Percentiles rank a stretch among this genome's conserved stretches.
Evolutionary conservation across 2,888 invertebrate species (phyloP).

Genomic region (Drosophila pegasa): DNA sequence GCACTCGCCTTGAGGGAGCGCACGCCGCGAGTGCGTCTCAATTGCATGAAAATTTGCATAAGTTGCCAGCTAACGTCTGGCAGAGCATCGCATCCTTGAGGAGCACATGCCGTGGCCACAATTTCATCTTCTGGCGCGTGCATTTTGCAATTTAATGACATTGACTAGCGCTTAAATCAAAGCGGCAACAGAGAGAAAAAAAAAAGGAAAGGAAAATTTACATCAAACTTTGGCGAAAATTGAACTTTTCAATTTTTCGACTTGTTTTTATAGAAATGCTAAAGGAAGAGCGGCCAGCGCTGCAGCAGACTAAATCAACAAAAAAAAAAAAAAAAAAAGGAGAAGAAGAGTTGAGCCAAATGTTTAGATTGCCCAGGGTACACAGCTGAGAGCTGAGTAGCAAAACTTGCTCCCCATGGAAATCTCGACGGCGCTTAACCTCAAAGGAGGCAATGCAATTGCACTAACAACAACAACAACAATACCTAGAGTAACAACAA

Average conservation of each 20-base stretch:
- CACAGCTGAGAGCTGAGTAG: conserved; percentile 10
- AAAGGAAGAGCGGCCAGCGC: not conserved
- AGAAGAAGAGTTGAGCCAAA: conserved; percentile 43
- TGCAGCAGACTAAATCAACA: conserved; percentile 41
- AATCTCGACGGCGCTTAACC: conserved; percentile 71
- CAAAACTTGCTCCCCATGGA: conserved; percentile 46
- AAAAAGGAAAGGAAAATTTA: not conserved
- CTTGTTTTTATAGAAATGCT: not conserved
- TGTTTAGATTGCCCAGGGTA: conserved; percentile 35
- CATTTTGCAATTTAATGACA: conserved; percentile 51
- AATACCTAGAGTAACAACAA: conserved; percentile 21
- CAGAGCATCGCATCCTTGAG: conserved; percentile 23
- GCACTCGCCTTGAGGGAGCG: conserved; percentile 11
- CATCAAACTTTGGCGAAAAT: conserved; percentile 10
- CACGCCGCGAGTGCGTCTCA: conserved; percentile 67
- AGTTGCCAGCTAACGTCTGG: conserved; percentile 72
- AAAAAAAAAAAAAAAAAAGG: no score
- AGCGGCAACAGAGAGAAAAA: conserved; percentile 6
- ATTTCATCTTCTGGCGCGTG: conserved; percentile 30
- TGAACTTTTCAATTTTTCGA: conserved; percentile 28
- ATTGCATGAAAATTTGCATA: conserved; percentile 75
- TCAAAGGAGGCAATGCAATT: conserved; percentile 66
- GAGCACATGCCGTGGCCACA: conserved; percentile 41
- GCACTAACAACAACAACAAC: conserved; percentile 34
- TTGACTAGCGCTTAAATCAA: conserved; percentile 43